phyloP scores from a whole-genome alignment of 2,888 invertebrate genomes.

The Tenthredo distinguenda region DNA sequence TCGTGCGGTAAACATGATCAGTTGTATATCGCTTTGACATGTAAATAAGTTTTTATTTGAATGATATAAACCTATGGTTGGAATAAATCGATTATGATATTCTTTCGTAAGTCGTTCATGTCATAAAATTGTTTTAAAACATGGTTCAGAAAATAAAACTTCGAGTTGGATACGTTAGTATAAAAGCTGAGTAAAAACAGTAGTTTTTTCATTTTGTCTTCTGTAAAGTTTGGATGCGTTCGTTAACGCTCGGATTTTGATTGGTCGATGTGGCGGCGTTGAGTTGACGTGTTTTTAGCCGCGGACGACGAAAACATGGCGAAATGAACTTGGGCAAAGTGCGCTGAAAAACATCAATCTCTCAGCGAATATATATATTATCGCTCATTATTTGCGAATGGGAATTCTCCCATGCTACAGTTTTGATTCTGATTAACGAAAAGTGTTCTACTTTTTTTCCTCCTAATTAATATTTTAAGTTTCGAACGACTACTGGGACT shows the following conservation, averaged over 20 bases:
- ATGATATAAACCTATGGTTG: background rate
- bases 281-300: slow-evolving; percentile 71
- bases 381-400: background rate
- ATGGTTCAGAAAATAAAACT: background rate
- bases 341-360: slow-evolving; percentile 65
- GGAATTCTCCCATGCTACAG: background rate
- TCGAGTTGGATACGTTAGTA: background rate
- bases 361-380: too few relatives aligned
- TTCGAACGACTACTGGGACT: background rate
- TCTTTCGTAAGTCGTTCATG: too few relatives aligned
- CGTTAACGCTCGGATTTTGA: slow-evolving; percentile 54
- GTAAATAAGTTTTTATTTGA: background rate
- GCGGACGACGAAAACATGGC: slow-evolving; percentile 71
- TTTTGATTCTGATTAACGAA: background rate
- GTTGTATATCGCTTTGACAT: background rate
- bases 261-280: slow-evolving; percentile 65
- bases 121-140: background rate
- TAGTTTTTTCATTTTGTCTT: background rate
- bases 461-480: background rate
- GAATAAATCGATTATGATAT: background rate
- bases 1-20: too few relatives aligned
- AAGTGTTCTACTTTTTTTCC: background rate
- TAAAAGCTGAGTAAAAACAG: background rate
- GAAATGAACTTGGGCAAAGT: slow-evolving; percentile 69
- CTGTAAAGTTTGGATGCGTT: slow-evolving; percentile 8